These are phyloP conservation scores for Ancistrus triradiatus DNA, from an alignment of 2,113 vertebrate genomes.

Conservation along the genomic window DNA sequence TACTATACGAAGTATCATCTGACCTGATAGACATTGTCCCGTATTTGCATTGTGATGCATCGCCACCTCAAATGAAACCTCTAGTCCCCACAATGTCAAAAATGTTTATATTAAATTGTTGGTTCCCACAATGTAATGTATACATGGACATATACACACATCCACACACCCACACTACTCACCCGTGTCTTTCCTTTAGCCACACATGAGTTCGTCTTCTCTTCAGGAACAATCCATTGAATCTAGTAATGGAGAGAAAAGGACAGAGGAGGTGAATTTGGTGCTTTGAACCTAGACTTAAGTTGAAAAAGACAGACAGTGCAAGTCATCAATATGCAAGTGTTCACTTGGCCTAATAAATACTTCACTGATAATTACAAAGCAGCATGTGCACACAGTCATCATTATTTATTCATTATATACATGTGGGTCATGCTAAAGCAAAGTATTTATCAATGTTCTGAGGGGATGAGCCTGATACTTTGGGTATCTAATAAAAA, in stretches of 20 bases:
- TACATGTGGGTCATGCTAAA: neutral
- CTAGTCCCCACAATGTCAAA: too few relatives aligned
- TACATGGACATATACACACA: too few relatives aligned
- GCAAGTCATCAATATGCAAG: conserved; percentile 9
- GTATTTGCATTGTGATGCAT: too few relatives aligned
- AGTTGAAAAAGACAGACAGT: conserved; percentile 1
- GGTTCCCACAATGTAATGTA: too few relatives aligned
- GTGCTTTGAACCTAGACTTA: too few relatives aligned
- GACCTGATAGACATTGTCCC: too few relatives aligned
- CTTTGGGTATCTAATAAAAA: too few relatives aligned
- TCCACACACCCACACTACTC: conserved; percentile 34
- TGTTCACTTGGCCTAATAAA: conserved; percentile 19
- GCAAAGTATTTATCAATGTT: neutral
- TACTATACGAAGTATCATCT: too few relatives aligned
- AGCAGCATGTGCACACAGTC: neutral
- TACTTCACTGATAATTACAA: conserved; percentile 11
- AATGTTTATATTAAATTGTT: too few relatives aligned
- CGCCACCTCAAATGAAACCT: too few relatives aligned
- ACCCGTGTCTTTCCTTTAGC: conserved; percentile 83
- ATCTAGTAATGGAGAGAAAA: conserved; percentile 64
- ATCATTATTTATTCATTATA: conserved; percentile 12
- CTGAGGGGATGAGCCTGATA: too few relatives aligned
- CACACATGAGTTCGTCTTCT: conserved; percentile 70
- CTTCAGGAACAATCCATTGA: conserved; percentile 74
- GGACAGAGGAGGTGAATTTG: neutral